These are phyloP conservation scores for Dioctria linearis DNA, from an alignment of 2,888 invertebrate species.

Conservation along the genomic window DNA sequence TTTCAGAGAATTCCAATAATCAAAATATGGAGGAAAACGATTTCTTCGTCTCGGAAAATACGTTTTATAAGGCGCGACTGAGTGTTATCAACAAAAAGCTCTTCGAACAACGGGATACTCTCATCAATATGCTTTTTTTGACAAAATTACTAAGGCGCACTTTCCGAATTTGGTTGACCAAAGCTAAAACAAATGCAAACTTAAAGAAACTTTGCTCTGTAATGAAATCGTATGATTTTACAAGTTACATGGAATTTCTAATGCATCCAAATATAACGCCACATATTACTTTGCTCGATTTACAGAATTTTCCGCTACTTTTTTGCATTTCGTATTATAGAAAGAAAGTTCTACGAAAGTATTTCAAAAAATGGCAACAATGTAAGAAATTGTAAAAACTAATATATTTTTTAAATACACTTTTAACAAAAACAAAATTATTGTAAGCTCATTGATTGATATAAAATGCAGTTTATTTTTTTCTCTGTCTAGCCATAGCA, in stretches of 20 bases:
- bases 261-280: not conserved
- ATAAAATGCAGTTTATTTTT: constrained; percentile 59
- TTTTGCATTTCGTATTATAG: not conserved
- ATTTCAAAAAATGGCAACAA: constrained; percentile 21
- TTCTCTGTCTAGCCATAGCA: constrained; percentile 72
- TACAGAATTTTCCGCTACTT: not conserved
- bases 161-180: constrained; percentile 1
- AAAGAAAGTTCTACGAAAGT: constrained; percentile 15
- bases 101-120: not conserved
- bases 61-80: not conserved
- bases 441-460: not conserved
- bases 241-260: constrained; percentile 1
- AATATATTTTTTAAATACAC: not conserved
- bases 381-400: not conserved
- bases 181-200: not conserved
- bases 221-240: constrained; percentile 5
- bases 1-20: not conserved
- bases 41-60: no score
- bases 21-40: not conserved
- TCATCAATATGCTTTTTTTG: not conserved
- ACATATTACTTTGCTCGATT: not conserved
- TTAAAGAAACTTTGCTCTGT: constrained; percentile 16
- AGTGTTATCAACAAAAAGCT: not conserved
- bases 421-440: constrained; percentile 11
- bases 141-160: not conserved